phyloP scores from a whole-genome alignment of 2,113 vertebrate genomes.

The Actenoides lindsayi region DNA sequence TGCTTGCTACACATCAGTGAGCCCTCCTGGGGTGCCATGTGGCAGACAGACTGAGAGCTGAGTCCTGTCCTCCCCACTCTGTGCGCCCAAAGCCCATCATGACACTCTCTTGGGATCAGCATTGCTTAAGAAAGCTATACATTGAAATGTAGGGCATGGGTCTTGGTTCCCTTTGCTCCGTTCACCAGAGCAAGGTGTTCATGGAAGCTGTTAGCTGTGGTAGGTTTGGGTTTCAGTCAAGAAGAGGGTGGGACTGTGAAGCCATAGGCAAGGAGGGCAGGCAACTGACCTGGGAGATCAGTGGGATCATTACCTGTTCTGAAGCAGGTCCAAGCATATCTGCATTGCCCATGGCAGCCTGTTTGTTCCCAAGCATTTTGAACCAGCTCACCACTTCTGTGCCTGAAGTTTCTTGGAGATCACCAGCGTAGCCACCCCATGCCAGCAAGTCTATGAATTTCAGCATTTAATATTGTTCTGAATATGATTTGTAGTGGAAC shows the following conservation, averaged over 20 bases:
- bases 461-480: not conserved
- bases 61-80: not conserved
- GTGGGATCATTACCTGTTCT: not conserved
- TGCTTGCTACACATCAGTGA: not conserved
- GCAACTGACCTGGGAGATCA: not conserved
- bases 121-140: not conserved
- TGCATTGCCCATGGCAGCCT: not conserved
- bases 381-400: not conserved
- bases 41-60: not conserved
- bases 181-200: not conserved
- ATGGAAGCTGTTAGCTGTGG: not conserved
- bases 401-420: not conserved
- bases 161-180: accelerated
- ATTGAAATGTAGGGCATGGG: accelerated
- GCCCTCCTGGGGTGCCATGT: not conserved
- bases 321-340: not conserved
- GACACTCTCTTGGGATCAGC: not conserved
- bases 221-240: not conserved
- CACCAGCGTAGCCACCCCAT: not conserved
- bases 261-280: accelerated
- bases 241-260: not conserved
- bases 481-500: not conserved
- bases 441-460: not conserved
- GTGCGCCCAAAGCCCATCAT: accelerated
- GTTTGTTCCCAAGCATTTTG: not conserved